Evolutionary conservation across 2,888 invertebrate genomes (phyloP), one percentile per base, ranked within the genome.

Genomic region (Plagodis dolabraria): DNA sequence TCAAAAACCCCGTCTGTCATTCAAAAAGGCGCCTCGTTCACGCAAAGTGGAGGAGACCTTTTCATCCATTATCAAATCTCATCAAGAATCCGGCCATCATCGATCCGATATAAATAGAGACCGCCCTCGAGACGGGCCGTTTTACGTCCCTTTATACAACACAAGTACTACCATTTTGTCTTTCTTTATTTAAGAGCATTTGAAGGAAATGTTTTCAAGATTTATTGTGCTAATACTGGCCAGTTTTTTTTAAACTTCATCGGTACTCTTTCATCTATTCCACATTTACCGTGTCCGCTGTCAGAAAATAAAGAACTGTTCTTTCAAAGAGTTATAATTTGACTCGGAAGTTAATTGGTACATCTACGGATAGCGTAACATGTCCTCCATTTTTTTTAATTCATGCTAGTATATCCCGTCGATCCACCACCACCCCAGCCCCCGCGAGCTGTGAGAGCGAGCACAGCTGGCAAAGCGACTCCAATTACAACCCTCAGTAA

Each of bases 401-500:
- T n/a, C 6, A 9, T 9, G 5, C 42, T 2, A 2, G 6, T 42
- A 9, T n/a, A 42, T 9, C 42, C 1, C 9, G 10, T 10, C 36
- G 7, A 9, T 42, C 1, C 10, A 42, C 12, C 5, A 5, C 34
- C 36, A 5, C 45, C 46, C 45, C 57, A 47, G 9, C 6, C 42
- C 49, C 12, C 50, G 34, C 38, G 35, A 35, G 44, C n/a, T 11
- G n/a, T 40, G 57, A 22, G 50, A 40, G 33, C 50, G 58, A 46
- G 43, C 66, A 55, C 67, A 67, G 64, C 67, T 68, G 68, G 55
- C 64, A 50, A 42, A 62, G 49, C 51, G 55, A 43, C 60, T 62
- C 64, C 63, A 65, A 69, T 69, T 69, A 69, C 58, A 53, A 0
- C 47, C 50, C 12, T 40, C 50, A 52, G 56, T 65, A 65, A 65